Evolutionary conservation across 2,888 invertebrate genomes (phyloP).

Genomic region (Micropterix aruncella): DNA sequence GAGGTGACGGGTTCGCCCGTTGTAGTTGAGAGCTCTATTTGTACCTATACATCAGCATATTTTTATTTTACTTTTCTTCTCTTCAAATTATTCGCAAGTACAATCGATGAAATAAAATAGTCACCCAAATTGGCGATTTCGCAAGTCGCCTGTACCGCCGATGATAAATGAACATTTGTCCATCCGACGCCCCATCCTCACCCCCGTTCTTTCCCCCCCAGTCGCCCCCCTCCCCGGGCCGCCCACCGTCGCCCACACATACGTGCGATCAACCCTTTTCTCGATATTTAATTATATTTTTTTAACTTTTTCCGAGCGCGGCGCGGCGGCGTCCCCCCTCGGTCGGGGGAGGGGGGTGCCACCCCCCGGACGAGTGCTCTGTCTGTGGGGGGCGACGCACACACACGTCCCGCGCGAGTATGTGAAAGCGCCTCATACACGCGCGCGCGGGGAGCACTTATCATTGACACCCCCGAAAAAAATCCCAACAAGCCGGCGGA

Average conservation of each 20-base stretch:
- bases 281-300: not conserved
- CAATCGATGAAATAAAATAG: too few species aligned
- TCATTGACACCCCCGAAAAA: slow-evolving; percentile 20
- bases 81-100: too few species aligned
- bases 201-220: slow-evolving; percentile 6
- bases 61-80: too few species aligned
- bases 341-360: not conserved
- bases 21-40: too few species aligned
- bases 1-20: too few species aligned
- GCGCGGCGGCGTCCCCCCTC: not conserved
- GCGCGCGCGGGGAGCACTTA: slow-evolving; percentile 1
- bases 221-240: slow-evolving; percentile 3
- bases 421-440: slow-evolving; percentile 11
- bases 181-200: slow-evolving; percentile 13
- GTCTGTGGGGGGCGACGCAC: slow-evolving; percentile 1
- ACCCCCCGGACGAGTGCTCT: not conserved
- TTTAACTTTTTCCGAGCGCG: not conserved
- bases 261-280: slow-evolving; percentile 3
- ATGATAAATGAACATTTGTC: not conserved
- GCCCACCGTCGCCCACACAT: slow-evolving; percentile 9
- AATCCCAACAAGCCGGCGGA: slow-evolving; percentile 43
- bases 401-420: slow-evolving; percentile 10
- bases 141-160: slow-evolving; percentile 18
- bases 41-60: too few species aligned
- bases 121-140: too few species aligned